A percentile compares a stretch with the other conserved stretches of the same genome.
These are phyloP conservation scores for Ormyrus nitidulus DNA, from an alignment of 2,888 invertebrate genomes.

Conservation along the genomic window DNA sequence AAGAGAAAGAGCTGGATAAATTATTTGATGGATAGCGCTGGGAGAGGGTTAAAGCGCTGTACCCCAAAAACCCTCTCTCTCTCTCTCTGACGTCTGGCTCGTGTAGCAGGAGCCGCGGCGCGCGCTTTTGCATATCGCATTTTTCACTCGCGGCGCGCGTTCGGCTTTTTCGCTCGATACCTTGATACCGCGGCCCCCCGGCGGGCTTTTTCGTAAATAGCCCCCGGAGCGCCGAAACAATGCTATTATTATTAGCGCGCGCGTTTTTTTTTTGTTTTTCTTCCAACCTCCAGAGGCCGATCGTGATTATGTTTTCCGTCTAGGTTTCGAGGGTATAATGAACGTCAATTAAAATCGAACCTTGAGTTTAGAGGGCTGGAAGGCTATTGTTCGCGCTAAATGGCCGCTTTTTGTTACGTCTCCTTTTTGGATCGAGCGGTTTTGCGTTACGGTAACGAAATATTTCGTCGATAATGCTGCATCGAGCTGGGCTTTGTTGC, in stretches of 20 bases:
- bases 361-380: too few relatives aligned
- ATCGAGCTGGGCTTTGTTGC: too few relatives aligned
- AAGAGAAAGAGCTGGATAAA: slow-evolving; percentile 37
- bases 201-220: slow-evolving; percentile 2
- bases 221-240: slow-evolving; percentile 9
- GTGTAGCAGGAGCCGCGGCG: not conserved
- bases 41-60: slow-evolving; percentile 2
- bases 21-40: slow-evolving; percentile 43
- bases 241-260: not conserved
- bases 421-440: not conserved
- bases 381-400: too few relatives aligned
- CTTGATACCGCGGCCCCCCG: slow-evolving; percentile 30
- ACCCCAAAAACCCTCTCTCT: not conserved
- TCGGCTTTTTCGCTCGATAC: slow-evolving; percentile 52
- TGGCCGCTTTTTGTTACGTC: too few relatives aligned
- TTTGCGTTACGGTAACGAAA: not conserved
- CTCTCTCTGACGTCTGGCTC: slow-evolving; percentile 34
- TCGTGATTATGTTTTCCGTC: too few relatives aligned
- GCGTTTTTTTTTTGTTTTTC: not conserved
- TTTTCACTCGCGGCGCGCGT: slow-evolving; percentile 49
- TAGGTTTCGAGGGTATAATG: too few relatives aligned
- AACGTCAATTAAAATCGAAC: too few relatives aligned
- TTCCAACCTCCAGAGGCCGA: too few relatives aligned
- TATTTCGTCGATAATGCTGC: too few relatives aligned
- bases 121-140: slow-evolving; percentile 48